Evolutionary conservation across 2,888 invertebrate genomes (phyloP), one percentile per base, ranked within the genome.

Genomic region (Caprella mutica): DNA sequence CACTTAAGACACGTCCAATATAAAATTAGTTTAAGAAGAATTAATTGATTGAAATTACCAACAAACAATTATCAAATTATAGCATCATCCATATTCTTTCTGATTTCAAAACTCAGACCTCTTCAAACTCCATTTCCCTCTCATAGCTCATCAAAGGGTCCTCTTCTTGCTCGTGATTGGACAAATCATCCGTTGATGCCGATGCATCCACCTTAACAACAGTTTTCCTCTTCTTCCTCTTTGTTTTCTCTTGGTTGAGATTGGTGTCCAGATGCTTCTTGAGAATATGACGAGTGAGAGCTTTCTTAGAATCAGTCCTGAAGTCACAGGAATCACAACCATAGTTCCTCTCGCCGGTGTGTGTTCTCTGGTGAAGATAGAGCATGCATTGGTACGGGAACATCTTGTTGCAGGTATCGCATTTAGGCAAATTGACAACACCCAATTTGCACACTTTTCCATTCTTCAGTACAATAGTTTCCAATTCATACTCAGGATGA

Each of bases 91-190:
- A n/a, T n/a, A n/a, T n/a, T n/a, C n/a, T n/a, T n/a, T n/a, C n/a
- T n/a, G n/a, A n/a, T n/a, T n/a, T n/a, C n/a, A n/a, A n/a, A n/a
- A n/a, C 46, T 52, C 48, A 24, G 54, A 33, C 33, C 48, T 79
- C 57, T 80, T 74, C 68, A 78, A 80, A 23, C 82, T 80, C 12
- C 78, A 78, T 69, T 76, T 78, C 61, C 83, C 69, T 66, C 81
- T 80, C 82, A 82, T 68, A 52, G 73, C 72, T 39, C 61, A 65
- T 54, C 65, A 59, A n/a, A n/a, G n/a, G n/a, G n/a, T n/a, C n/a
- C n/a, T n/a, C n/a, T n/a, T n/a, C n/a, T n/a, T n/a, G n/a, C n/a
- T n/a, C n/a, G n/a, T n/a, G n/a, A n/a, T n/a, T n/a, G n/a, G n/a
- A n/a, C n/a, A n/a, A n/a, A n/a, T n/a, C n/a, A n/a, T n/a, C n/a